These are phyloP conservation scores for Coregonus ussuriensis DNA, from an alignment of 2,797 vertebrate genomes.

Conservation along the genomic window DNA sequence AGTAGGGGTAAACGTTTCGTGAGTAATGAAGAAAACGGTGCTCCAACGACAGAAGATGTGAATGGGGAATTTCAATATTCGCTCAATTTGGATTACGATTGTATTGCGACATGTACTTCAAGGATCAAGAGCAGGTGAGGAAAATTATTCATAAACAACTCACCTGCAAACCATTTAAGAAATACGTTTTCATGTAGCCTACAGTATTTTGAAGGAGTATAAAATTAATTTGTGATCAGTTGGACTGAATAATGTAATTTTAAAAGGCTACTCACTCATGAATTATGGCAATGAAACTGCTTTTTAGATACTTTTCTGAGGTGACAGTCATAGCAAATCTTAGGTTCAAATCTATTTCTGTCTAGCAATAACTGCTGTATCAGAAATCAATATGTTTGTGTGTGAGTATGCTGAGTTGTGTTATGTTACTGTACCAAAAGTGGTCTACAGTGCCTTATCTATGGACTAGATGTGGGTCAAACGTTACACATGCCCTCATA, in stretches of 20 bases:
- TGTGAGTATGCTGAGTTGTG: background rate
- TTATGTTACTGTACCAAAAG: background rate
- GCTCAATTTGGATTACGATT: background rate
- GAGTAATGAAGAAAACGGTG: background rate
- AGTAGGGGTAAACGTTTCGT: background rate
- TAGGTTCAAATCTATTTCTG: background rate
- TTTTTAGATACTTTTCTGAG: no score
- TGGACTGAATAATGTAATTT: background rate
- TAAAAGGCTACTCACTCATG: background rate
- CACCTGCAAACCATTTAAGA: no score
- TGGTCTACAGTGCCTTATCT: background rate
- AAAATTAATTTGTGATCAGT: background rate
- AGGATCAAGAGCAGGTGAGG: background rate
- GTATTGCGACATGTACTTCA: background rate
- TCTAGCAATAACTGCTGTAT: background rate
- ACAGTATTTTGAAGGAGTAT: no score
- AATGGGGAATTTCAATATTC: background rate
- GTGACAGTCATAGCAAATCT: no score
- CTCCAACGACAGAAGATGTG: background rate
- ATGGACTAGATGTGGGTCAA: background rate
- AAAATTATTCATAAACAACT: background rate
- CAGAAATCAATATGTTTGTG: background rate
- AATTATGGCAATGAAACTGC: background rate
- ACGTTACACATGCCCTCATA: background rate
- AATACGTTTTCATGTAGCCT: no score